Evolutionary conservation across 2,113 vertebrate species (phyloP).

Genomic region (Melanotaenia duboulayi): DNA sequence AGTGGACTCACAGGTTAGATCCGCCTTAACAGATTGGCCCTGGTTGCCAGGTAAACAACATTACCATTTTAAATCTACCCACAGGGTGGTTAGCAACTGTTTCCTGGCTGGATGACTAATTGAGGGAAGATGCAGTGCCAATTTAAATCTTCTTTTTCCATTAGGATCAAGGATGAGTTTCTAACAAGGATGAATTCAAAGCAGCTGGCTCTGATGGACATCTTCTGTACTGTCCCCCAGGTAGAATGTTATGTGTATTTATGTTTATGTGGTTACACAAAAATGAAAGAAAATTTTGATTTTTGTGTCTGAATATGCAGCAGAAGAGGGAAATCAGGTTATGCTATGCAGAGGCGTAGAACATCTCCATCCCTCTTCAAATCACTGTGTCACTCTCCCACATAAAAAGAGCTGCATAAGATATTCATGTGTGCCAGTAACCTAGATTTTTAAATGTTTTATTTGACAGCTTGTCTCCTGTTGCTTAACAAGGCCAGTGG

Average conservation of each 20-base stretch:
- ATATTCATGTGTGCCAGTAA: conserved; percentile 74
- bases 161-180: conserved; percentile 33
- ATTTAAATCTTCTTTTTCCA: conserved; percentile 21
- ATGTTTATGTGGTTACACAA: neutral
- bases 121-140: conserved; percentile 25
- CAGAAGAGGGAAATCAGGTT: conserved; percentile 49
- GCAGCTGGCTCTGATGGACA: conserved; percentile 13
- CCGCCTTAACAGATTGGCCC: conserved; percentile 48
- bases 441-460: conserved; percentile 74
- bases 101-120: conserved; percentile 54
- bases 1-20: conserved; percentile 47
- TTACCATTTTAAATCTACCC: conserved; percentile 64
- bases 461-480: conserved; percentile 61
- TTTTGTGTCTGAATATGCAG: conserved; percentile 9
- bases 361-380: conserved; percentile 58
- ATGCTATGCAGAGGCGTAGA: conserved; percentile 48
- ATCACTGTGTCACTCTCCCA: conserved; percentile 70
- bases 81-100: conserved; percentile 43
- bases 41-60: conserved; percentile 63
- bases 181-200: conserved; percentile 22
- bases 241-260: neutral
- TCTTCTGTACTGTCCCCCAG: conserved; percentile 1
- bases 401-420: conserved; percentile 67
- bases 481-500: conserved; percentile 41
- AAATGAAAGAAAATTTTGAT: neutral